Evolutionary conservation across 2,888 invertebrate species (phyloP), one percentile per base, ranked within the genome.

Genomic region (Argyresthia goedartella): DNA sequence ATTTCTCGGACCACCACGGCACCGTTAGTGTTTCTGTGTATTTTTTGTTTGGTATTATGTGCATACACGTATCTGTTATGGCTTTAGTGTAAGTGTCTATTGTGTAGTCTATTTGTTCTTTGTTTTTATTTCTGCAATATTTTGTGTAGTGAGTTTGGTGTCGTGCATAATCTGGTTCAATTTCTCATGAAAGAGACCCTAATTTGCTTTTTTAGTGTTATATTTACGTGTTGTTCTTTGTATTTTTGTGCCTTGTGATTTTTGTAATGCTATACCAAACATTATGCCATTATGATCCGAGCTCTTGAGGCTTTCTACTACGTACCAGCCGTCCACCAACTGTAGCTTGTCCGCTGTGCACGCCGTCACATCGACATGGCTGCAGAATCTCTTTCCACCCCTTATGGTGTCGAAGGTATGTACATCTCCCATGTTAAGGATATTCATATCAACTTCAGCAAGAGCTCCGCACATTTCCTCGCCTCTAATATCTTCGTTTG

Each of bases 351-450:
- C 1, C 0, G 8, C 4, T 9, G 50, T 53, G 48, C 59, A 59
- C n/a, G 57, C 54, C 7, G 60, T 58, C 3, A 59, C 54, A 15
- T 61, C 60, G 6, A 59, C 58, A 1, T 44, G 36, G 50, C 61
- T 61, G 0, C 49, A 52, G 52, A 36, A 57, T 0, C 53, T 34
- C 11, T 9, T 54, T 8, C 39, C 53, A 9, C 55, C 51, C n/a
- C 60, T 50, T 35, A 25, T 43, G 1, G 36, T 50, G 15, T 60
- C 57, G 39, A 60, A 58, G 1, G 60, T 61, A 0, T 58, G 58
- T 8, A 53, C 54, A 43, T 51, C 25, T 6, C 59, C 58, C 1
- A 10, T 53, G 35, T 64, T 61, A 0, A 59, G 43, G 48, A 62
- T 57, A 1, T 61, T 59, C 25, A 58, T 13, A 0, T 59, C 54